Evolutionary conservation across 1,140 invertebrate genomes (phyloP).

Genomic region (Macrocentrus cingulum): DNA sequence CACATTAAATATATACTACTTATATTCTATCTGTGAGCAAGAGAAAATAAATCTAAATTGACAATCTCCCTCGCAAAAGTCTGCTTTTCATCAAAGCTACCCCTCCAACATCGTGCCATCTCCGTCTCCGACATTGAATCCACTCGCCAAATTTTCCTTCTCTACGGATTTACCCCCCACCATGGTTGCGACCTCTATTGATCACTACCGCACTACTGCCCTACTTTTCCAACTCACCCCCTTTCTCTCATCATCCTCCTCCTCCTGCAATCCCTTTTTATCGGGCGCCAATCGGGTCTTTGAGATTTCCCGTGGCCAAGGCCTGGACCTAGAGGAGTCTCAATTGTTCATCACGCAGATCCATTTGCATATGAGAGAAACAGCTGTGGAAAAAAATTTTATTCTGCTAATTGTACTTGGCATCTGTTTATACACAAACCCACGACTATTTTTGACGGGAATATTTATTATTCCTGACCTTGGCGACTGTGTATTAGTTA

Average conservation of each 20-base stretch:
- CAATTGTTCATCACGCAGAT: not conserved
- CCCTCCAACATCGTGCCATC: not conserved
- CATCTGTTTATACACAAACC: not conserved
- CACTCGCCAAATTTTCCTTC: constrained; percentile 24
- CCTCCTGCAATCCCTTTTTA: not conserved
- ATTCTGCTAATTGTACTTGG: not conserved
- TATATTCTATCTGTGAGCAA: no score
- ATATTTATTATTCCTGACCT: constrained; percentile 1
- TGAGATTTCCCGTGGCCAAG: not conserved
- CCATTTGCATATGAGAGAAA: no score
- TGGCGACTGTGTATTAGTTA: not conserved
- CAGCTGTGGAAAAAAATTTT: no score
- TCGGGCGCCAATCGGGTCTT: not conserved
- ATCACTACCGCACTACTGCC: constrained; percentile 59
- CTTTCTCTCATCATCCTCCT: constrained; percentile 9
- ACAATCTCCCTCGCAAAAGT: no score
- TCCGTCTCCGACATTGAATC: constrained; percentile 15
- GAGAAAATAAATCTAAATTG: no score
- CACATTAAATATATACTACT: no score
- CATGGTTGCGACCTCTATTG: constrained; percentile 53
- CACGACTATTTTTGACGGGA: not conserved
- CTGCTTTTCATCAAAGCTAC: not conserved
- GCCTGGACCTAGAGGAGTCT: no score
- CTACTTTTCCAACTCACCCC: constrained; percentile 49
- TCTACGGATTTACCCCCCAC: constrained; percentile 41